Percentiles rank a stretch among this genome's conserved stretches.
Conservation (phyloP, 2,113 vertebrate species). For the Sander vitreus region DNA sequence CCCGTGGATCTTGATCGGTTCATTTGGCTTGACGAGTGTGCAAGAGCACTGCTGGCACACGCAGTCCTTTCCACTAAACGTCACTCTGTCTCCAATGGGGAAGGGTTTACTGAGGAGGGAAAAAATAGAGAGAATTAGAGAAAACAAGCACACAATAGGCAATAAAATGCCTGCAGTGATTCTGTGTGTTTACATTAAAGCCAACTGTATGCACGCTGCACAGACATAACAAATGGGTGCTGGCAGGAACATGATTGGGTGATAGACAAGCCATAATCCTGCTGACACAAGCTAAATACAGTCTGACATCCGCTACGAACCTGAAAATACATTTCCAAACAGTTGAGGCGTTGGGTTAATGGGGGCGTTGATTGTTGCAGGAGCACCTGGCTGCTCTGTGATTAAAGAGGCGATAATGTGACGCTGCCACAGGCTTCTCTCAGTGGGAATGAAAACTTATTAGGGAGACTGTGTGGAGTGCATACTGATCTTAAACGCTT, state of each 20-base stretch:
- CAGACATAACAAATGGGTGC: conserved; percentile 41
- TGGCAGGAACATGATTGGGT: conserved; percentile 47
- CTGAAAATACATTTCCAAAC: conserved; percentile 46
- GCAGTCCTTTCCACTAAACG: conserved; percentile 97
- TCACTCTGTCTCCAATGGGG: conserved; percentile 98
- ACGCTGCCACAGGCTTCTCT: conserved; percentile 52
- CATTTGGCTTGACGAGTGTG: conserved; percentile 89
- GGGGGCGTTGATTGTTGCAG: conserved; percentile 45
- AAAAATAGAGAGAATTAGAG: conserved; percentile 50
- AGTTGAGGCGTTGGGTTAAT: conserved; percentile 43
- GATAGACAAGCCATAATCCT: conserved; percentile 44
- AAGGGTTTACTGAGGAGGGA: conserved; percentile 92
- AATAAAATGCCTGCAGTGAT: conserved; percentile 45
- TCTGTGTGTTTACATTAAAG: conserved; percentile 49
- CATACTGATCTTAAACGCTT: conserved; percentile 59
- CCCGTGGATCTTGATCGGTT: conserved; percentile 97
- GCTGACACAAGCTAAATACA: conserved; percentile 51
- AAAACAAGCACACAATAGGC: conserved; percentile 15
- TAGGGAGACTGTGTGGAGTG: conserved; percentile 36
- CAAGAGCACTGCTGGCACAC: conserved; percentile 97
- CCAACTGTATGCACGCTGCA: neutral
- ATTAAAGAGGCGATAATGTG: conserved; percentile 70
- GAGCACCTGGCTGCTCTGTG: conserved; percentile 71
- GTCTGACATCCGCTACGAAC: conserved; percentile 47
- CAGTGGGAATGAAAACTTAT: conserved; percentile 65